A percentile compares a stretch with the other conserved stretches of the same genome.
phyloP scores from a whole-genome alignment of 2,797 vertebrate species.

The Liasis olivaceus region DNA sequence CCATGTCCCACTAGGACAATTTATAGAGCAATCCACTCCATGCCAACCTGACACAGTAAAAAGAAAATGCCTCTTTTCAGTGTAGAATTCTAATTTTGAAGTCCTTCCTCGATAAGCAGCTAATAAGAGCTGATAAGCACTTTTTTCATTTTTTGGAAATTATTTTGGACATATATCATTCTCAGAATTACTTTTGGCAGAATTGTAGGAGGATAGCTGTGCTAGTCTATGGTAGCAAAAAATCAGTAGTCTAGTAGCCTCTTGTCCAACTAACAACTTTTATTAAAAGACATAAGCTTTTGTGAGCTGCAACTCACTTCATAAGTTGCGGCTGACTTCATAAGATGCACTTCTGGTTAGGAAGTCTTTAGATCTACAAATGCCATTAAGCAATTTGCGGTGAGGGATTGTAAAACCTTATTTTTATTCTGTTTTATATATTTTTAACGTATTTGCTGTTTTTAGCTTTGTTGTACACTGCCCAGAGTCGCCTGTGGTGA shows the following conservation, averaged over 20 bases:
- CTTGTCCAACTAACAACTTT: background rate
- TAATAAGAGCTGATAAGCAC: background rate
- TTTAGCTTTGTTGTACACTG: too few species aligned
- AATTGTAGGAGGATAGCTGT: background rate
- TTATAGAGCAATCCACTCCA: constrained; percentile 94
- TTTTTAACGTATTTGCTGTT: too few species aligned
- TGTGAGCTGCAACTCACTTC: background rate
- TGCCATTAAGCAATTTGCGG: background rate
- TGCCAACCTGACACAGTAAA: constrained; percentile 86
- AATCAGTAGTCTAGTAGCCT: background rate
- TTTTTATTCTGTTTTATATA: too few species aligned
- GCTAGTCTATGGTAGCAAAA: background rate
- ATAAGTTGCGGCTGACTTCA: background rate
- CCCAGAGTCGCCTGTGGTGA: too few species aligned
- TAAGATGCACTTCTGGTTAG: background rate
- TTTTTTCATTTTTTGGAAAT: background rate
- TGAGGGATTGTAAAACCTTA: background rate
- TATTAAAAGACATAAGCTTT: background rate
- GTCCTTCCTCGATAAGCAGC: background rate
- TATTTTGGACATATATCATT: background rate
- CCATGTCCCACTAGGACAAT: constrained; percentile 92
- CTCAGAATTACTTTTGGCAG: background rate
- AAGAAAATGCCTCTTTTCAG: background rate
- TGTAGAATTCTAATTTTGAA: constrained; percentile 5
- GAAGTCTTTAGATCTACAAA: background rate